A percentile compares a stretch with the other conserved stretches of the same genome.
phyloP scores from a whole-genome alignment of 2,888 invertebrate species.

The Allygus modestus region DNA sequence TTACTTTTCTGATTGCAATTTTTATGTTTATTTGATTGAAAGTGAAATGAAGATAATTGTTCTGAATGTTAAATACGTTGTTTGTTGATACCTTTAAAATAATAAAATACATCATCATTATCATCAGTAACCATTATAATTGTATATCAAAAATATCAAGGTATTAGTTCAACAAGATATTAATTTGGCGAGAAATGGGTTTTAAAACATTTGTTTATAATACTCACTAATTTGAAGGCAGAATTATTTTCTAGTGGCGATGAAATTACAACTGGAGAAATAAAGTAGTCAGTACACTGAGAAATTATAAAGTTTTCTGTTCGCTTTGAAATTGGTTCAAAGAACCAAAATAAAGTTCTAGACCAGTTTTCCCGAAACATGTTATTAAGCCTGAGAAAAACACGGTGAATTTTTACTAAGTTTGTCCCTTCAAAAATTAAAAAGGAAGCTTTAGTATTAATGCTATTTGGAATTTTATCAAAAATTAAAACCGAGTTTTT shows the following conservation, averaged over 20 bases:
- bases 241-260: not conserved
- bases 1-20: not conserved
- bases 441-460: not conserved
- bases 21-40: not conserved
- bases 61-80: not conserved
- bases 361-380: slow-evolving; percentile 19
- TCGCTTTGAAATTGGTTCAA: not conserved
- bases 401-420: not conserved
- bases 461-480: not conserved
- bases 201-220: not conserved
- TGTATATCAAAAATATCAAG: too few relatives aligned
- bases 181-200: too few relatives aligned
- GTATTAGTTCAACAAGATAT: too few relatives aligned
- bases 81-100: not conserved
- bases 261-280: not conserved
- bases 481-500: slow-evolving; percentile 14
- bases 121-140: too few relatives aligned
- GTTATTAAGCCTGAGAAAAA: not conserved
- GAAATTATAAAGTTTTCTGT: not conserved
- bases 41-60: not conserved
- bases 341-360: slow-evolving; percentile 17
- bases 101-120: not conserved
- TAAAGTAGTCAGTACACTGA: not conserved
- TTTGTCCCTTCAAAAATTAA: slow-evolving; percentile 6
- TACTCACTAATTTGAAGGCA: not conserved